Conservation (phyloP, 2,888 invertebrate genomes). For the Apamea anceps region DNA sequence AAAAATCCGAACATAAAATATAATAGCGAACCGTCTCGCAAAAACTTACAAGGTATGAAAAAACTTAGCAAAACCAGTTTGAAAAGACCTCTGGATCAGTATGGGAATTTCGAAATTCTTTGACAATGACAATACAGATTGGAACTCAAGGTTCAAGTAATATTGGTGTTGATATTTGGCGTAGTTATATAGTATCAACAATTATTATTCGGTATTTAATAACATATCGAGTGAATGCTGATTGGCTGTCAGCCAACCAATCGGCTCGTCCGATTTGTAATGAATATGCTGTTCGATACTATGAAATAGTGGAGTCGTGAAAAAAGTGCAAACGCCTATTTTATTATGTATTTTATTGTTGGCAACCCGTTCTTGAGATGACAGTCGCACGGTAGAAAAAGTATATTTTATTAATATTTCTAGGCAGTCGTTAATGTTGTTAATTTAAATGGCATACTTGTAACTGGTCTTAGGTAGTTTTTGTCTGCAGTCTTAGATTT, state of each 20-base stretch:
- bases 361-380: conserved; percentile 45
- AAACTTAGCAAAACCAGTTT: conserved; percentile 64
- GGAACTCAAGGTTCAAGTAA: conserved; percentile 64
- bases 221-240: conserved; percentile 68
- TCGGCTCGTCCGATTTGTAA: conserved; percentile 79
- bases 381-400: conserved; percentile 42
- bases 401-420: conserved; percentile 26
- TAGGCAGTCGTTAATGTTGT: conserved; percentile 35
- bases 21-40: conserved; percentile 60
- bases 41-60: conserved; percentile 66
- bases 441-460: conserved; percentile 17
- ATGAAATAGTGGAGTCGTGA: conserved; percentile 76
- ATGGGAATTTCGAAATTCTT: conserved; percentile 38
- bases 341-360: conserved; percentile 57
- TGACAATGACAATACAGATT: conserved; percentile 62
- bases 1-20: conserved; percentile 50
- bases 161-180: conserved; percentile 73
- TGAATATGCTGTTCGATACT: conserved; percentile 72
- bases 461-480: neutral
- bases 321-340: conserved; percentile 58
- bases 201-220: conserved; percentile 80
- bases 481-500: conserved; percentile 1
- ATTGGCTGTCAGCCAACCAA: conserved; percentile 83
- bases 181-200: conserved; percentile 63
- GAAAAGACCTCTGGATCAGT: conserved; percentile 59